These are phyloP conservation scores for Spatulosminthurus flaviceps DNA, from an alignment of 2,888 invertebrate genomes.

Conservation along the genomic window DNA sequence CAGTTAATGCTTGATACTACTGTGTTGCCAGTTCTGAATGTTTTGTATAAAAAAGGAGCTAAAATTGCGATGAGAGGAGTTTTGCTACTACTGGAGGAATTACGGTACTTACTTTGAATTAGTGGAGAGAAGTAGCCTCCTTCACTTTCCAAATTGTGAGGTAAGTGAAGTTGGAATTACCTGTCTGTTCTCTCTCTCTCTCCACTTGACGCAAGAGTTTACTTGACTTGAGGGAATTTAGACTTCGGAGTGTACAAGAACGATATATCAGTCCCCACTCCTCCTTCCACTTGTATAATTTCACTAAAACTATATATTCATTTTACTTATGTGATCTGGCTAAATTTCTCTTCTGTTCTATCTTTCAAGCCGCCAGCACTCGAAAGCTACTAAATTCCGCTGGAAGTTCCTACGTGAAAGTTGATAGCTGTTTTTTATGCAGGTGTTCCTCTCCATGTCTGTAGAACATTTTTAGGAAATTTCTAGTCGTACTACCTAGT, in stretches of 20 bases:
- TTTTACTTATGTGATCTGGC: not conserved
- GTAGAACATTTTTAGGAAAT: too few species aligned
- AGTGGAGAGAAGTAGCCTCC: not conserved
- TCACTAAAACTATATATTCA: not conserved
- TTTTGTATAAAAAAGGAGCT: too few species aligned
- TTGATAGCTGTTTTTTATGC: not conserved
- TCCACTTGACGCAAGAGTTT: not conserved
- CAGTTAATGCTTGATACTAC: too few species aligned
- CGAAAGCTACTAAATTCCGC: not conserved
- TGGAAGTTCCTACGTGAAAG: not conserved
- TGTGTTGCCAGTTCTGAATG: too few species aligned
- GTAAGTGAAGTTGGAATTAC: conserved; percentile 23
- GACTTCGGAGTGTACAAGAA: conserved; percentile 7
- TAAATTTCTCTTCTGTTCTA: not conserved
- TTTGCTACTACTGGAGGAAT: too few species aligned
- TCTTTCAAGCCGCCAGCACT: not conserved
- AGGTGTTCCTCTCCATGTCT: too few species aligned
- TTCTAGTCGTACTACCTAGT: too few species aligned
- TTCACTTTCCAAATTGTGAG: not conserved
- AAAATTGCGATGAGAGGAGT: too few species aligned
- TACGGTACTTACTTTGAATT: too few species aligned
- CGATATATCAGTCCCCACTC: not conserved
- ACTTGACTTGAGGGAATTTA: conserved; percentile 39
- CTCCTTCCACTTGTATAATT: not conserved
- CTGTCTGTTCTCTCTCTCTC: conserved; percentile 23